Evolutionary conservation across 2,888 invertebrate species (phyloP).

Genomic region (Euzetes globulus): DNA sequence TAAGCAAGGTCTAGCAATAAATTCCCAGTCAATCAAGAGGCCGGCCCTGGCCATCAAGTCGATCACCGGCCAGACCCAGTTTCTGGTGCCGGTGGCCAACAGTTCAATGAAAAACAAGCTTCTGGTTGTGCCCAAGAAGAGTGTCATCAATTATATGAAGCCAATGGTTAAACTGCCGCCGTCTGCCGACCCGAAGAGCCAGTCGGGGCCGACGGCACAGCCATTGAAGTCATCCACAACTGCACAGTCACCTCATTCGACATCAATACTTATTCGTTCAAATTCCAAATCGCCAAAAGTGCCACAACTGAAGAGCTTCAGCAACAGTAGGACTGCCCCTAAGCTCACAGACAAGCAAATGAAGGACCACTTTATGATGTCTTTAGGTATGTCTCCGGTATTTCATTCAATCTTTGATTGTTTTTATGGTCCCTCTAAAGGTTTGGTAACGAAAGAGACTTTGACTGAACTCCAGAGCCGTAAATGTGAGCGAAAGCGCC

Average conservation of each 20-base stretch:
- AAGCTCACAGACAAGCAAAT: slow-evolving; percentile 10
- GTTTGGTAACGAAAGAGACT: slow-evolving; percentile 39
- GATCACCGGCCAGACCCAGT: slow-evolving; percentile 21
- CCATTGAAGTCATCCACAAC: not conserved
- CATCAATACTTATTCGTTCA: slow-evolving; percentile 7
- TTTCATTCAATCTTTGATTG: not conserved
- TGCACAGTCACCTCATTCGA: slow-evolving; percentile 11
- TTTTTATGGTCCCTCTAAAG: slow-evolving; percentile 38
- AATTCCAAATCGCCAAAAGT: slow-evolving; percentile 11
- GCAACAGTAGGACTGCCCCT: not conserved
- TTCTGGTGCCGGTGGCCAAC: slow-evolving; percentile 15
- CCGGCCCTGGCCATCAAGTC: slow-evolving; percentile 25
- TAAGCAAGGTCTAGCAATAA: not conserved
- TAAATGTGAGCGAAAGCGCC: slow-evolving; percentile 47
- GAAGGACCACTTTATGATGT: slow-evolving; percentile 16
- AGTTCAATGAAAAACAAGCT: slow-evolving; percentile 2
- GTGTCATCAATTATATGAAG: slow-evolving; percentile 12
- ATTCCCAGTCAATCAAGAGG: not conserved
- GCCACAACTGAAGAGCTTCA: slow-evolving; percentile 3
- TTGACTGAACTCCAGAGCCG: slow-evolving; percentile 45
- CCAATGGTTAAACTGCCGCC: slow-evolving; percentile 3
- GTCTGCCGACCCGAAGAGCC: no score
- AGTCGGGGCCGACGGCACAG: not conserved
- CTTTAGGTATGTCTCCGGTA: not conserved
- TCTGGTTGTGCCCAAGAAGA: slow-evolving; percentile 12